These are phyloP conservation scores for Corapipo altera DNA, from an alignment of 2,113 vertebrate genomes.

Conservation along the genomic window DNA sequence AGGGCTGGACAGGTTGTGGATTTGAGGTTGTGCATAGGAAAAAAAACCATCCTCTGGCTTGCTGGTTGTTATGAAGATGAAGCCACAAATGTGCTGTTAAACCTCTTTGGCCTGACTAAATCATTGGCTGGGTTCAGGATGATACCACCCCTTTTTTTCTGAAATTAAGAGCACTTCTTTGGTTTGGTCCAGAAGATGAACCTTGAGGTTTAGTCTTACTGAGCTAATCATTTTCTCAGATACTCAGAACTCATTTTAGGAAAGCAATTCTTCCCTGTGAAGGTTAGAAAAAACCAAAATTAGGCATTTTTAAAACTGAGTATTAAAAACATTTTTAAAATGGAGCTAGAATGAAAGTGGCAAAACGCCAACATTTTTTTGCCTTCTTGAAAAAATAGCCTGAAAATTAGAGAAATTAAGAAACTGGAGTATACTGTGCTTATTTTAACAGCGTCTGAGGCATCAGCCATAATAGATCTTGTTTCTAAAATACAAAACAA, in stretches of 20 bases:
- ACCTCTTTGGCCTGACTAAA: not conserved
- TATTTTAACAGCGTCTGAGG: not conserved
- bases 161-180: not conserved
- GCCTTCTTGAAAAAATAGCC: not conserved
- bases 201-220: not conserved
- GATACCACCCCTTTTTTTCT: not conserved
- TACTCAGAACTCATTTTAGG: not conserved
- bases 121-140: not conserved
- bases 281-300: not conserved
- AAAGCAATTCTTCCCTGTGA: not conserved
- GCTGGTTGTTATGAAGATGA: not conserved
- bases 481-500: not conserved
- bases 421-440: not conserved
- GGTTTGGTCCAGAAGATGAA: not conserved
- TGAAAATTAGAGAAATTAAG: not conserved
- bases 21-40: not conserved
- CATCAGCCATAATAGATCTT: not conserved
- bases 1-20: not conserved
- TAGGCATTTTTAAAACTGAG: not conserved
- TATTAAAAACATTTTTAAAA: not conserved
- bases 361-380: not conserved
- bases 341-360: not conserved
- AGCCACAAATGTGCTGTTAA: not conserved
- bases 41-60: not conserved
- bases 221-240: not conserved